Percentiles rank a stretch among this genome's conserved stretches.
Evolutionary conservation across 2,113 vertebrate species (phyloP).

Genomic region (Callionymus lyra): DNA sequence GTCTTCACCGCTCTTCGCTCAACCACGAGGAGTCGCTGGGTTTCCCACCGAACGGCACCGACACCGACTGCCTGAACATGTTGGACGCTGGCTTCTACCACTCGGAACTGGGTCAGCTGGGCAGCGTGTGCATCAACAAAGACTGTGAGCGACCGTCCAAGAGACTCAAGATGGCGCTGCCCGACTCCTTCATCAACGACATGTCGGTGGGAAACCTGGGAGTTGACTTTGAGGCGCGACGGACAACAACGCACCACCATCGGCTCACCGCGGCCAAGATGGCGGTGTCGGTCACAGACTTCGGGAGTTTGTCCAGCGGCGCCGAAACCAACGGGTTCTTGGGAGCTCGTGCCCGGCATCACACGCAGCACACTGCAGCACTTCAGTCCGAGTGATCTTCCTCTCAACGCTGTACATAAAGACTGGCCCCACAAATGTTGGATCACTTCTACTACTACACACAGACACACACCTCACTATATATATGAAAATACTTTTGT

Average conservation of each 20-base stretch:
- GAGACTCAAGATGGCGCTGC: conserved; percentile 89
- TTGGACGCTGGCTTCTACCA: conserved; percentile 95
- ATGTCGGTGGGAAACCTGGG: conserved; percentile 84
- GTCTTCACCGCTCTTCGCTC: conserved; percentile 76
- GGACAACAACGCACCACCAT: conserved; percentile 77
- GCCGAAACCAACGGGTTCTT: conserved; percentile 86
- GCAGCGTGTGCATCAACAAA: conserved; percentile 75
- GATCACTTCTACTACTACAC: conserved; percentile 39
- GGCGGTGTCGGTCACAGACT: conserved; percentile 95
- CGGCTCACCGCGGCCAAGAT: conserved; percentile 93
- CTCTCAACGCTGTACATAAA: conserved; percentile 73
- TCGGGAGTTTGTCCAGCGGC: conserved; percentile 77
- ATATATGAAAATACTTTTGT: conserved; percentile 62
- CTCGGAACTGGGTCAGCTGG: conserved; percentile 78
- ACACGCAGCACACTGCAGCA: conserved; percentile 81
- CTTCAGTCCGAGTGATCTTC: conserved; percentile 88
- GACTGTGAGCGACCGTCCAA: conserved; percentile 87
- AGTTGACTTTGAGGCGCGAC: conserved; percentile 86
- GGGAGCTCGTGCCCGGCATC: conserved; percentile 79
- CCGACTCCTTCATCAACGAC: conserved; percentile 88
- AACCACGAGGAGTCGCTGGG: conserved; percentile 84
- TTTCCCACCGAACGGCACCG: conserved; percentile 79
- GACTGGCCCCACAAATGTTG: conserved; percentile 91
- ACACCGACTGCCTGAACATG: conserved; percentile 90
- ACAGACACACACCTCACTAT: conserved; percentile 37